These are phyloP conservation scores for Zosterops borbonicus DNA, from an alignment of 2,113 vertebrate species.

Conservation along the genomic window DNA sequence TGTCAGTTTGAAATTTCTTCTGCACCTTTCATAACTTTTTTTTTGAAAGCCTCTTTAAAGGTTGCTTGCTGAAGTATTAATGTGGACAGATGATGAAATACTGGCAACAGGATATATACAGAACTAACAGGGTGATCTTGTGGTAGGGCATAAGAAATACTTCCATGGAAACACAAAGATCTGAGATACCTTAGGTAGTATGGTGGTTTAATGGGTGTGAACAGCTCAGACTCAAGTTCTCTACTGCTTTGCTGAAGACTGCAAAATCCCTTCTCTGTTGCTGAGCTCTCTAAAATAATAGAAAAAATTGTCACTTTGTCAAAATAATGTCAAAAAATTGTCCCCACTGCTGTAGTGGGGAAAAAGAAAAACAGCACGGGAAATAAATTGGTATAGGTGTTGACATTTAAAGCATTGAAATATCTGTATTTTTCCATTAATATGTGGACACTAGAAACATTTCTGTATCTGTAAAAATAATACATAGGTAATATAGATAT, in stretches of 20 bases:
- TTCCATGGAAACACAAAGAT: neutral
- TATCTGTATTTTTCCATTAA: neutral
- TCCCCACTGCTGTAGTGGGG: neutral
- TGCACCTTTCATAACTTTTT: neutral
- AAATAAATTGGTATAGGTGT: neutral
- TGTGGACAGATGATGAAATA: neutral
- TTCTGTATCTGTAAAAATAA: neutral
- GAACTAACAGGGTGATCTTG: neutral
- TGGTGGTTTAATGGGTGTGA: neutral
- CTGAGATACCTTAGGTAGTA: neutral
- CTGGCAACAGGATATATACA: neutral
- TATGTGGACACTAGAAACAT: neutral
- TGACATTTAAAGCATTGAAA: neutral
- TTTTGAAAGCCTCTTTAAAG: neutral
- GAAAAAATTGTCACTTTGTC: neutral
- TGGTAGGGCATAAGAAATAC: neutral
- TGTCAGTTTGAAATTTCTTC: constrained; percentile 1
- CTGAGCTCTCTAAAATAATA: neutral
- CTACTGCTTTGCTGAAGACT: neutral
- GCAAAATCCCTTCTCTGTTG: neutral
- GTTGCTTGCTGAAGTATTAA: neutral
- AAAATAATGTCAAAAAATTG: no score
- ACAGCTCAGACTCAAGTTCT: neutral
- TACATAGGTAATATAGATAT: neutral
- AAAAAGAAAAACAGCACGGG: neutral